phyloP scores from a whole-genome alignment of 2,888 invertebrate genomes.

The Ornithoptera priamus region DNA sequence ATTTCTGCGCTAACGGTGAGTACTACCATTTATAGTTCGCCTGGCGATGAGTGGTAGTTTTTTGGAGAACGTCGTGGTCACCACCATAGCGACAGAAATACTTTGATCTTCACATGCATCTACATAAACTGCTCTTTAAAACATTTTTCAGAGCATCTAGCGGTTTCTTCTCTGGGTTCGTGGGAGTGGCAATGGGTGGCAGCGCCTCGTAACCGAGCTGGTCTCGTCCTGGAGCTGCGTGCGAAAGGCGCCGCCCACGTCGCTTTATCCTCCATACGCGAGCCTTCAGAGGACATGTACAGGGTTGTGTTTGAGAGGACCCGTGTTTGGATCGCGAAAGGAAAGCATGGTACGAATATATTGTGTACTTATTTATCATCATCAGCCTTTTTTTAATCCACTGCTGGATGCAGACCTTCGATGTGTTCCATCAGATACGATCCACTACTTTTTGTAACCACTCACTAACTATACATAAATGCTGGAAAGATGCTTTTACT shows the following conservation, averaged over 20 bases:
- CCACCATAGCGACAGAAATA: too few species aligned
- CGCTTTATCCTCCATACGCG: conserved; percentile 78
- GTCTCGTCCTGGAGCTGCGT: conserved; percentile 81
- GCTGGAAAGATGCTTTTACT: too few species aligned
- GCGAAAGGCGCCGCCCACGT: conserved; percentile 80
- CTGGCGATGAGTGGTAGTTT: too few species aligned
- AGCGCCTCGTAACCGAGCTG: conserved; percentile 82
- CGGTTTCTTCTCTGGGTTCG: conserved; percentile 81
- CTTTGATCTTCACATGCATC: too few species aligned
- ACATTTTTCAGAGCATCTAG: conserved; percentile 79
- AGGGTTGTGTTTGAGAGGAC: conserved; percentile 82
- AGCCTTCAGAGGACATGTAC: conserved; percentile 81
- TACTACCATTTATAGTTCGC: conserved; percentile 6
- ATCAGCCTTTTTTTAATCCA: too few species aligned
- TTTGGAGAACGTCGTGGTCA: too few species aligned
- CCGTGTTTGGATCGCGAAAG: conserved; percentile 83
- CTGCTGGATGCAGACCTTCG: too few species aligned
- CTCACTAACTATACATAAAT: too few species aligned
- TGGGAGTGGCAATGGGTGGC: conserved; percentile 84
- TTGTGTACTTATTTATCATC: too few species aligned
- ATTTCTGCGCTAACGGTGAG: conserved; percentile 85
- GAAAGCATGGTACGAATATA: conserved; percentile 78
- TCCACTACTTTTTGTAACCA: too few species aligned
- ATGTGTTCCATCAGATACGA: too few species aligned
- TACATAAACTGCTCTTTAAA: neutral